Conservation (phyloP, 2,113 vertebrate genomes). For the Zosterops lateralis region DNA sequence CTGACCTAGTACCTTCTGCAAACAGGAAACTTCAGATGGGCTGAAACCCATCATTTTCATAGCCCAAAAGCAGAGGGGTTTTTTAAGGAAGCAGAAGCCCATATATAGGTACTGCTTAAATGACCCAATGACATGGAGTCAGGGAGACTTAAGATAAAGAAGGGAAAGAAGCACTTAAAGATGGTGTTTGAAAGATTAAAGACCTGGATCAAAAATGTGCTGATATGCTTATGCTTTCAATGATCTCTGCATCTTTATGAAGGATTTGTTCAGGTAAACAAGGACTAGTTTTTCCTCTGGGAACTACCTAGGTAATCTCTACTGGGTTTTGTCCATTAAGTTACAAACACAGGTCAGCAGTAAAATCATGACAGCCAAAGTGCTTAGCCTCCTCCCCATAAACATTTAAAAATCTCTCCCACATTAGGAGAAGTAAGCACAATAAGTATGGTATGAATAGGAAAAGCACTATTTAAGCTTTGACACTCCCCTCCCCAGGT, state of each 20-base stretch:
- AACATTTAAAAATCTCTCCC: not conserved
- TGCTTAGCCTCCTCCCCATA: not conserved
- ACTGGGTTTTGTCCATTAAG: conserved; percentile 41
- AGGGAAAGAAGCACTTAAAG: not conserved
- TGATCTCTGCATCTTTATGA: not conserved
- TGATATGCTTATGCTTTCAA: not conserved
- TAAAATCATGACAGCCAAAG: conserved; percentile 32
- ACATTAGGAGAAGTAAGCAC: not conserved
- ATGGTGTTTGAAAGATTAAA: not conserved
- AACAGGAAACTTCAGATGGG: not conserved
- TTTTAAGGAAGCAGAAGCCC: not conserved
- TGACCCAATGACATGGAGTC: not conserved
- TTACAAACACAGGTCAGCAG: conserved; percentile 53
- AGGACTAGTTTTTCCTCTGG: conserved; percentile 44
- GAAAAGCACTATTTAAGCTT: not conserved
- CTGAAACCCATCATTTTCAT: not conserved
- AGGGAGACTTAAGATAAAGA: not conserved
- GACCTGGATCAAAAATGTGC: not conserved
- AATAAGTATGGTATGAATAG: not conserved
- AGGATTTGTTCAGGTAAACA: not conserved
- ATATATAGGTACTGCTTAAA: not conserved
- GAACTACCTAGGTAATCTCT: conserved; percentile 52
- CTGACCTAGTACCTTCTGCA: not conserved
- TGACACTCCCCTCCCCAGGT: accelerated
- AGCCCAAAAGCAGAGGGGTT: not conserved